These are phyloP conservation scores for Lampris incognitus DNA, from an alignment of 2,113 vertebrate genomes.

Conservation along the genomic window DNA sequence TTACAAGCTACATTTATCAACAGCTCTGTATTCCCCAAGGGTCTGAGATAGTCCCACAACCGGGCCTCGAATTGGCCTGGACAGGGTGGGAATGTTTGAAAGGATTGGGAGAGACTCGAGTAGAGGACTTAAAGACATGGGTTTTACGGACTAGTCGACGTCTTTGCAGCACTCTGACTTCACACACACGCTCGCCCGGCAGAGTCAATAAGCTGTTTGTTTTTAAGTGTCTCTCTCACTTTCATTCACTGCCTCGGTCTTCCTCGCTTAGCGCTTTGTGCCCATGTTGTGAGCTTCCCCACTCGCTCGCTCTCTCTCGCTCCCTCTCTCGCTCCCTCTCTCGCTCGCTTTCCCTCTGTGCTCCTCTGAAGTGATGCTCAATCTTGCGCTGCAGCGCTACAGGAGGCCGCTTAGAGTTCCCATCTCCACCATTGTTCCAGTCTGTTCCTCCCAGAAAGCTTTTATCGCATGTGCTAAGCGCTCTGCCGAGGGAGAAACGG, in stretches of 20 bases:
- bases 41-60: conserved; percentile 49
- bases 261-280: conserved; percentile 44
- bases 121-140: conserved; percentile 62
- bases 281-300: conserved; percentile 38
- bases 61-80: conserved; percentile 56
- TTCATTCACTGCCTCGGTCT: conserved; percentile 55
- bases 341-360: conserved; percentile 33
- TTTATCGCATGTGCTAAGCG: conserved; percentile 70
- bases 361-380: conserved; percentile 61
- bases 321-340: conserved; percentile 14
- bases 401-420: conserved; percentile 75
- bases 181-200: conserved; percentile 51
- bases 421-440: conserved; percentile 71
- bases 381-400: conserved; percentile 68
- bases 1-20: conserved; percentile 27
- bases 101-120: conserved; percentile 50
- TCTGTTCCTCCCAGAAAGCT: conserved; percentile 72
- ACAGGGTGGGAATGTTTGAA: conserved; percentile 62
- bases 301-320: conserved; percentile 1
- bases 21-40: conserved; percentile 35
- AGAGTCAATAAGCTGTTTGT: conserved; percentile 71
- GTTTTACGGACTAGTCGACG: conserved; percentile 55
- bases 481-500: conserved; percentile 66
- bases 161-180: conserved; percentile 63
- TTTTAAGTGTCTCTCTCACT: conserved; percentile 69